Conservation (phyloP, 1,140 invertebrate species). For the Eufriesea mexicana region DNA sequence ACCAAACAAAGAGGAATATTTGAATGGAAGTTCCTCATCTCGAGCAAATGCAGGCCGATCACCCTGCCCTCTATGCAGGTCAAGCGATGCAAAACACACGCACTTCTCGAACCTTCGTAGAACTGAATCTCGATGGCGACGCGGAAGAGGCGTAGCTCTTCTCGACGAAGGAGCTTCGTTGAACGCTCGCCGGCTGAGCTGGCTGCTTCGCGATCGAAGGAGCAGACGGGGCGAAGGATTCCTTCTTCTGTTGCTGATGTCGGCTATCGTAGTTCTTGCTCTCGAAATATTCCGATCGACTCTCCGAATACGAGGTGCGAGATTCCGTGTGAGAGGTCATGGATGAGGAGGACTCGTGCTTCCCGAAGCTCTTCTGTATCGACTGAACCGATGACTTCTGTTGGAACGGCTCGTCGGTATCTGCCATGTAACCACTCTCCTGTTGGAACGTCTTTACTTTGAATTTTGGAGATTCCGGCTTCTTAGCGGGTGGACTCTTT, state of each 20-base stretch:
- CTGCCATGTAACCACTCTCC: conserved; percentile 88
- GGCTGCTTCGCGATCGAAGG: not conserved
- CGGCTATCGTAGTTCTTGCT: conserved; percentile 73
- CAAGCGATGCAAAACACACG: conserved; percentile 50
- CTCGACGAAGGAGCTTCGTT: conserved; percentile 73
- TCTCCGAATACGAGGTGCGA: conserved; percentile 73
- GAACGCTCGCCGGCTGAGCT: not conserved
- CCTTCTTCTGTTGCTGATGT: conserved; percentile 69
- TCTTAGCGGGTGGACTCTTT: conserved; percentile 71
- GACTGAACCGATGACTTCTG: conserved; percentile 57
- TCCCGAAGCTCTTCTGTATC: conserved; percentile 69
- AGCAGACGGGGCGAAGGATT: conserved; percentile 10
- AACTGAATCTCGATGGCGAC: conserved; percentile 56
- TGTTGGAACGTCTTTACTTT: conserved; percentile 82
- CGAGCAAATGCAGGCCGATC: not conserved
- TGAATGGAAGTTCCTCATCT: not conserved
- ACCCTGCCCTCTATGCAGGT: not conserved
- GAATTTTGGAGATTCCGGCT: conserved; percentile 84
- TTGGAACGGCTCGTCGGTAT: conserved; percentile 86
- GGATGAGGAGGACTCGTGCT: conserved; percentile 73
- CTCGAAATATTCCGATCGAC: conserved; percentile 72
- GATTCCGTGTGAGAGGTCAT: conserved; percentile 72
- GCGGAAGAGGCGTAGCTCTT: conserved; percentile 70
- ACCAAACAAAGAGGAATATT: not conserved
- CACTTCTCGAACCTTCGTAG: conserved; percentile 76